Evolutionary conservation across 2,797 vertebrate genomes (phyloP), one percentile per base, ranked within the genome.

Genomic region (Protonibea diacanthus): DNA sequence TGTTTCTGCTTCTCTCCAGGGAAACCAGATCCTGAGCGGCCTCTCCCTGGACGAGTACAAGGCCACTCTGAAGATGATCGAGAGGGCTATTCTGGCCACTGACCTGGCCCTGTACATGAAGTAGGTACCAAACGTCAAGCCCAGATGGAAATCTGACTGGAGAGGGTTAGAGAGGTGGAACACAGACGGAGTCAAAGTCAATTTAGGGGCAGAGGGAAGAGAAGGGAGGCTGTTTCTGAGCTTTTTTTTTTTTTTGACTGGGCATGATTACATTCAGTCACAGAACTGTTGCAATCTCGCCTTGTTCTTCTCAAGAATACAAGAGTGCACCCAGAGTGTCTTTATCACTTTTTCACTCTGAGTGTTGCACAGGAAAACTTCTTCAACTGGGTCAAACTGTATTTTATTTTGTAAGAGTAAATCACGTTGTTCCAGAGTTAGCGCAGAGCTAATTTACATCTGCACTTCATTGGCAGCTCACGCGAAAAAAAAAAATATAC

Each of bases 91-190:
- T 93, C 94, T 99, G 90, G 97, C 98, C 80, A 99, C 98, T 6
- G 98, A 99, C 90, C 93, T 99, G n/a, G 98, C 98, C 20, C 92
- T 99, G 48, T 98, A 97, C 85, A 97, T 99, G 91, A 97, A 99
- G 98, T 99, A 96, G 91, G 98, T 96, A 84, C 79, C 85, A 75
- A 33, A 81, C 7, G 80, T 91, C 87, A 88, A 62, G 23, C 45
- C 72, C 90, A 91, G 86, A 72, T 87, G 89, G 78, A 76, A 59
- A 21, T 17, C 27, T 49, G n/a, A 42, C 18, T 75, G 45, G 52
- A 60, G 81, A 71, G 84, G 21, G 25, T 6, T 3, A 11, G 27
- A 71, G 27, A 42, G 74, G 25, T 15, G 15, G 21, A 10, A 6
- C 11, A 21, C 2, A 6, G 27, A 27, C 15, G 44, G 21, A 44